phyloP scores from a whole-genome alignment of 2,797 vertebrate species.

The Cetoscarus ocellatus region DNA sequence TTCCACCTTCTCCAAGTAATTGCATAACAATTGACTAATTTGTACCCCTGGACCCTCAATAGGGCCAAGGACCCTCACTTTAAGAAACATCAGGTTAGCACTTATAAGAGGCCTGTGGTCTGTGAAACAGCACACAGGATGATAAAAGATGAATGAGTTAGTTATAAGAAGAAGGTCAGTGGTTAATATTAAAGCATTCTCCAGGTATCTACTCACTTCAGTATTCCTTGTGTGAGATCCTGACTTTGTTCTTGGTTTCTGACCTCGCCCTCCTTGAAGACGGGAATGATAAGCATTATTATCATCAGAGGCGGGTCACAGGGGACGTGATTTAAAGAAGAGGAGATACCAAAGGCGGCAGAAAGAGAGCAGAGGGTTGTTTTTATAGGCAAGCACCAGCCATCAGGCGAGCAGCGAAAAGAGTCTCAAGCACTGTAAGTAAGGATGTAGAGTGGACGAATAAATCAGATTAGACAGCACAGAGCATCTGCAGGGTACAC shows the following conservation, averaged over 20 bases:
- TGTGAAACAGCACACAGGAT: background rate
- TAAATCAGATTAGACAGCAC: slow-evolving; percentile 74
- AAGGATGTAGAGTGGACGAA: slow-evolving; percentile 59
- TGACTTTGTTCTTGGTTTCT: slow-evolving; percentile 3
- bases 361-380: slow-evolving; percentile 12
- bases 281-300: slow-evolving; percentile 13
- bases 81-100: too few species aligned
- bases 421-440: slow-evolving; percentile 65
- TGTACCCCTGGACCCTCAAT: too few species aligned
- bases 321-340: slow-evolving; percentile 13
- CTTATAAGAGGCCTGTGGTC: too few species aligned
- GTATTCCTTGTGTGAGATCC: background rate
- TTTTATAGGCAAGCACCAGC: slow-evolving; percentile 21
- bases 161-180: background rate
- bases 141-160: too few species aligned
- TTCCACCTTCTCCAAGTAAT: too few species aligned
- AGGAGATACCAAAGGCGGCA: slow-evolving; percentile 4
- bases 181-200: slow-evolving; percentile 4
- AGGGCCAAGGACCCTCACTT: too few species aligned
- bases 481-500: slow-evolving; percentile 71
- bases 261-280: slow-evolving; percentile 2
- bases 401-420: slow-evolving; percentile 49
- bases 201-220: background rate
- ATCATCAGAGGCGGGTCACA: slow-evolving; percentile 10
- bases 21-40: too few species aligned